Percentiles rank a stretch among this genome's conserved stretches.
Evolutionary conservation across 2,113 vertebrate genomes (phyloP).

Genomic region (Microtus ochrogaster): DNA sequence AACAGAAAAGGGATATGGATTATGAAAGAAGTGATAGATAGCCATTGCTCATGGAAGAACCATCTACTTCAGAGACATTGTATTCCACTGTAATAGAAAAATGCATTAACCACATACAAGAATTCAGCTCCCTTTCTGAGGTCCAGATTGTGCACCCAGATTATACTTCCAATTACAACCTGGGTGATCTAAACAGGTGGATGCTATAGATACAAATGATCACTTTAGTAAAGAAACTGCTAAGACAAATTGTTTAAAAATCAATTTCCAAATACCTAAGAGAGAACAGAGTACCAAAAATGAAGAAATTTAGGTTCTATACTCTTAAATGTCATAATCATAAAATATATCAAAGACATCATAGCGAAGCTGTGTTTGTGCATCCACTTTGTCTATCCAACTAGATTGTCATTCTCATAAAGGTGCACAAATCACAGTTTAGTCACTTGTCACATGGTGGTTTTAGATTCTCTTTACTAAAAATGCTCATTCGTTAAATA

Average conservation of each 20-base stretch:
- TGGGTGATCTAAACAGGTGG: conserved; percentile 3
- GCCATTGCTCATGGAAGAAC: neutral
- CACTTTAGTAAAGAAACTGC: conserved; percentile 46
- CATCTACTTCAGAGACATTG: neutral
- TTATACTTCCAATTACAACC: conserved; percentile 24
- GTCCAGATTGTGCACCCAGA: neutral
- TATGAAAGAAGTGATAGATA: neutral
- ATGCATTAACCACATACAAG: neutral
- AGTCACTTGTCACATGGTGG: neutral
- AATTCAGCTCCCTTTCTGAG: conserved; percentile 41
- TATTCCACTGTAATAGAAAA: conserved; percentile 46
- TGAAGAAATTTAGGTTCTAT: conserved; percentile 48
- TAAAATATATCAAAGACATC: conserved; percentile 51
- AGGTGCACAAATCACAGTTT: neutral
- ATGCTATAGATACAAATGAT: conserved; percentile 32
- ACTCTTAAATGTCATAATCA: neutral
- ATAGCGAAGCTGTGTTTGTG: conserved; percentile 46
- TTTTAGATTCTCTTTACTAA: neutral
- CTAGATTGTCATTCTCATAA: conserved; percentile 16
- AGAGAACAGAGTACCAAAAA: conserved; percentile 51
- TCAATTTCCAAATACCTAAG: conserved; percentile 45
- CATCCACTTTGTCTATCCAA: neutral
- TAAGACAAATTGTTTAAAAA: conserved; percentile 62
- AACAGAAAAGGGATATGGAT: neutral
- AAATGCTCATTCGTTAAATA: neutral